phyloP scores from a whole-genome alignment of 1,140 invertebrate genomes.

The Papilio xuthus region DNA sequence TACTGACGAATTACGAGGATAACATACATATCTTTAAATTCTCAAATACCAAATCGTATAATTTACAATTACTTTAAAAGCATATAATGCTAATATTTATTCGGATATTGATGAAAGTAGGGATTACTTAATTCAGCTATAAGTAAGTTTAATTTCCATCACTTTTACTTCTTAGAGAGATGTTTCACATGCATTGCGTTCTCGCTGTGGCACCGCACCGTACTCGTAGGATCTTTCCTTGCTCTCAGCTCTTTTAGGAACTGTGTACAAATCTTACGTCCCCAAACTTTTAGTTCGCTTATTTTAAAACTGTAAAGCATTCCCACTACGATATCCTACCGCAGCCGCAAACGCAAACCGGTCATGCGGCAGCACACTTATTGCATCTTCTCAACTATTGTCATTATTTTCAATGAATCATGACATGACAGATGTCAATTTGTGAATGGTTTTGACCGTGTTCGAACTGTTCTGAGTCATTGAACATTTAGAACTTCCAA shows the following conservation, averaged over 20 bases:
- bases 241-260: neutral
- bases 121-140: neutral
- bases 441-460: neutral
- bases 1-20: too few species aligned
- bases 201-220: too few species aligned
- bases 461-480: neutral
- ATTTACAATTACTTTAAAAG: neutral
- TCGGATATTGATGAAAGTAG: too few species aligned
- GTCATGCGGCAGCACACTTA: neutral
- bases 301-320: neutral
- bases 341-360: too few species aligned
- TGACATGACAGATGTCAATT: slow-evolving; percentile 6
- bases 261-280: neutral
- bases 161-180: neutral
- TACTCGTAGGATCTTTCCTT: too few species aligned
- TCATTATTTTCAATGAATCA: neutral
- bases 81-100: too few species aligned
- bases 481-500: slow-evolving; percentile 11
- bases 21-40: too few species aligned
- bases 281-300: neutral
- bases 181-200: neutral
- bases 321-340: neutral
- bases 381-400: neutral
- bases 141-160: neutral
- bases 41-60: neutral